phyloP scores from a whole-genome alignment of 2,113 vertebrate species.

The Oncorhynchus clarkii region DNA sequence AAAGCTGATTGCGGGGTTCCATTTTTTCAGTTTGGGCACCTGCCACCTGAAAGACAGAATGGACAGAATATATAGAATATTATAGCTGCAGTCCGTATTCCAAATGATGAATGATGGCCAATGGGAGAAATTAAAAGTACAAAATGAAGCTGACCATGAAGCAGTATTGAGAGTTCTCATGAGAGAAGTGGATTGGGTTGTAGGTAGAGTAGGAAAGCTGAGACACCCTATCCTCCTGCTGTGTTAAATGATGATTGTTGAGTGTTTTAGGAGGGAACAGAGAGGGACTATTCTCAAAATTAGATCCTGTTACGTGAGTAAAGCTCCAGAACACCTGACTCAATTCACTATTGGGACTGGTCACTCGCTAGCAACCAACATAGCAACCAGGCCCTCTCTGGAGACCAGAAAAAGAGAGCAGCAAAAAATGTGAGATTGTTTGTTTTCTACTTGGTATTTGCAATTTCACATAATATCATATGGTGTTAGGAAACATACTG shows the following conservation, averaged over 20 bases:
- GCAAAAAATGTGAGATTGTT: background rate
- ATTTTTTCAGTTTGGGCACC: too few species aligned
- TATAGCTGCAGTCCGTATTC: background rate
- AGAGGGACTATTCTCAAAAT: conserved; percentile 16
- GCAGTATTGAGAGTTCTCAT: too few species aligned
- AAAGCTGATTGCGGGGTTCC: too few species aligned
- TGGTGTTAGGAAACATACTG: background rate
- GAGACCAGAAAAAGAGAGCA: conserved; percentile 20
- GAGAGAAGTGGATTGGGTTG: too few species aligned
- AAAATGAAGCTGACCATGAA: too few species aligned
- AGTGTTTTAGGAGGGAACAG: conserved; percentile 13
- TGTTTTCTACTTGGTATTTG: conserved; percentile 22
- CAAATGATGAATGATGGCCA: too few species aligned
- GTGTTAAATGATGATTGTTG: background rate
- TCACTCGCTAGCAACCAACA: conserved; percentile 27
- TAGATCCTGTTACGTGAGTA: conserved; percentile 38
- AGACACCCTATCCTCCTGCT: background rate
- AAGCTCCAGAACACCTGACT: conserved; percentile 21
- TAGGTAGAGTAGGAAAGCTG: too few species aligned
- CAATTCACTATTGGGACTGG: conserved; percentile 7
- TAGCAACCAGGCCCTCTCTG: conserved; percentile 34
- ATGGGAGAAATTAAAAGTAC: too few species aligned
- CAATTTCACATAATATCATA: background rate
- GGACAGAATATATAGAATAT: too few species aligned
- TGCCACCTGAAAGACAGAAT: too few species aligned